Percentiles rank a stretch among this genome's conserved stretches.
phyloP scores from a whole-genome alignment of 1,140 invertebrate species.

The Dermatophagoides farinae region DNA sequence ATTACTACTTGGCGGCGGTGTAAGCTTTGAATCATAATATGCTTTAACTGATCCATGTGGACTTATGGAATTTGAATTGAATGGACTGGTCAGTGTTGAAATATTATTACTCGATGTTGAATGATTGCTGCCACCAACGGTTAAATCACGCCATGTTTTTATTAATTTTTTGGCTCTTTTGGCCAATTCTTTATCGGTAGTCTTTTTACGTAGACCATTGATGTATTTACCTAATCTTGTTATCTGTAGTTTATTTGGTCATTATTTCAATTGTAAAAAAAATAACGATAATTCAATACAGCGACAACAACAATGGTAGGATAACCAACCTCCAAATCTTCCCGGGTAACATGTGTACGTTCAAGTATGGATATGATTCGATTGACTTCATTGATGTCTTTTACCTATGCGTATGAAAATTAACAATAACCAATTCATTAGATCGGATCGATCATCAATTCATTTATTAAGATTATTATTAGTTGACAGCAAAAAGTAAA shows the following conservation, averaged over 20 bases:
- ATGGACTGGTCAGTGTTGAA: constrained; percentile 2
- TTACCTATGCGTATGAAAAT: constrained; percentile 40
- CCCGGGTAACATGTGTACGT: constrained; percentile 76
- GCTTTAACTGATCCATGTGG: neutral
- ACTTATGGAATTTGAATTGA: neutral
- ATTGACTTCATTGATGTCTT: constrained; percentile 74
- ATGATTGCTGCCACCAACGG: neutral
- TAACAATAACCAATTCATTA: no score
- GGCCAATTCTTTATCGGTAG: constrained; percentile 49
- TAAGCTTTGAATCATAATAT: neutral
- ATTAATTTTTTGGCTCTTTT: constrained; percentile 70
- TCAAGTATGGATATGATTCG: constrained; percentile 79
- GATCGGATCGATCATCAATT: no score
- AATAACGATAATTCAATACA: neutral
- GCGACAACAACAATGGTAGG: neutral
- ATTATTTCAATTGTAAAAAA: neutral
- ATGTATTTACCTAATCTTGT: constrained; percentile 80
- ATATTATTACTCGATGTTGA: neutral
- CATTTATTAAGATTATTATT: no score
- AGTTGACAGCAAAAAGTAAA: no score
- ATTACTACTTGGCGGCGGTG: neutral
- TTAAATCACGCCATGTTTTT: constrained; percentile 64
- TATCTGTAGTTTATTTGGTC: constrained; percentile 30
- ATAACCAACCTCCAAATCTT: constrained; percentile 61
- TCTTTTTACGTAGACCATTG: constrained; percentile 68